These are phyloP conservation scores for Caenorhabditis virilis DNA, from an alignment of 2,888 invertebrate species.

Conservation along the genomic window DNA sequence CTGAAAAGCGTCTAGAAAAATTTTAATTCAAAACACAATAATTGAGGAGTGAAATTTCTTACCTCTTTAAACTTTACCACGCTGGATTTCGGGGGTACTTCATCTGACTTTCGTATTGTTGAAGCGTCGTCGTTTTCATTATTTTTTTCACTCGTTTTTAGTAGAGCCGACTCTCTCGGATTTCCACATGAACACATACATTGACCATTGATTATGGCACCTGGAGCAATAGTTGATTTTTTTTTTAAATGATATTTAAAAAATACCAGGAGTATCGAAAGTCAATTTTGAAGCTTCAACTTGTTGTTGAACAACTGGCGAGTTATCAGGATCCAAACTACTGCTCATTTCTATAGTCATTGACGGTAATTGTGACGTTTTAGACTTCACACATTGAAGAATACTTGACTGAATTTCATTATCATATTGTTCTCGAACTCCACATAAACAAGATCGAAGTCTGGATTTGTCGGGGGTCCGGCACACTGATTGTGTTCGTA, in stretches of 20 bases:
- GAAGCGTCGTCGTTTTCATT: conserved; percentile 9
- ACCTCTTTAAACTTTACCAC: conserved; percentile 28
- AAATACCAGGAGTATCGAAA: conserved; percentile 41
- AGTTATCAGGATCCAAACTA: conserved; percentile 25
- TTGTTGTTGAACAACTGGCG: conserved; percentile 22
- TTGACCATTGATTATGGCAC: conserved; percentile 60
- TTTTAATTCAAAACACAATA: no score
- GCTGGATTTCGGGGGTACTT: conserved; percentile 21
- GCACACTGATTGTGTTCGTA: conserved; percentile 58
- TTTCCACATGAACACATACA: conserved; percentile 60
- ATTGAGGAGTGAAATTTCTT: no score
- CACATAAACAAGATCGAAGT: conserved; percentile 59
- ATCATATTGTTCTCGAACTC: conserved; percentile 56
- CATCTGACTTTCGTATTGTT: conserved; percentile 18
- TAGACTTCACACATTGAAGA: conserved; percentile 50
- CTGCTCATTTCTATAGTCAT: conserved; percentile 41
- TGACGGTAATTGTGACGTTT: conserved; percentile 14
- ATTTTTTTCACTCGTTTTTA: neutral
- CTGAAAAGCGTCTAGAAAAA: conserved; percentile 43
- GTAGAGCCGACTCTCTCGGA: conserved; percentile 2
- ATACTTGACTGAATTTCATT: conserved; percentile 46
- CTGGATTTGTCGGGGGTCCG: conserved; percentile 46
- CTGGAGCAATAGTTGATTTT: conserved; percentile 26
- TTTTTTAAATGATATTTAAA: neutral
- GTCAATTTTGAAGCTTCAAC: conserved; percentile 22